Evolutionary conservation across 2,888 invertebrate genomes (phyloP).

Genomic region (Stenchaetothrips biformis): DNA sequence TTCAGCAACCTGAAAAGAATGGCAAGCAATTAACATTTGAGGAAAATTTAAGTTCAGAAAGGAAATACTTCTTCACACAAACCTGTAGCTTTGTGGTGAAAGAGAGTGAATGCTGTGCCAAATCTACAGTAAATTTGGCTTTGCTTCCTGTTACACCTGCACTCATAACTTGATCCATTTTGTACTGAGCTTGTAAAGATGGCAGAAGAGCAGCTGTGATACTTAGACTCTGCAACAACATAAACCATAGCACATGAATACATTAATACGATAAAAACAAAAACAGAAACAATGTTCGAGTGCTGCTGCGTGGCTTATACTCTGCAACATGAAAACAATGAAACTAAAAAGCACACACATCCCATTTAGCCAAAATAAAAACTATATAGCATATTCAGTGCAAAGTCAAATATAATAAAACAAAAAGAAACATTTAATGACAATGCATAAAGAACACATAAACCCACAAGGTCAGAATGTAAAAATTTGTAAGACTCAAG

Average conservation of each 20-base stretch:
- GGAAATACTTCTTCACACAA: conserved; percentile 33
- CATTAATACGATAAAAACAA: conserved; percentile 26
- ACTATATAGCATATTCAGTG: conserved; percentile 23
- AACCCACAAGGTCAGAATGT: too few species aligned
- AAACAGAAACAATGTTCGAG: not conserved
- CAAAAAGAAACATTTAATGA: too few species aligned
- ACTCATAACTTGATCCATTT: conserved; percentile 91
- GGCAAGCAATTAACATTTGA: conserved; percentile 28
- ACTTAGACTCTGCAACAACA: conserved; percentile 66
- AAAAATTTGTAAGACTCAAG: too few species aligned
- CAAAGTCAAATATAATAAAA: not conserved
- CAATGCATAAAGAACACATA: too few species aligned
- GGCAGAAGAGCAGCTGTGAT: conserved; percentile 92
- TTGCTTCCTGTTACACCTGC: conserved; percentile 86
- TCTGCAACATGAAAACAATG: conserved; percentile 18
- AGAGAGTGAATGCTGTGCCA: conserved; percentile 88
- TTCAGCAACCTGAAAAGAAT: conserved; percentile 55
- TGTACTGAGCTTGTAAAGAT: conserved; percentile 95
- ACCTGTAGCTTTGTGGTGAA: conserved; percentile 88
- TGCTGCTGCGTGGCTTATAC: conserved; percentile 10
- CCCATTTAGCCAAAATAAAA: not conserved
- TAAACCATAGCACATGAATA: not conserved
- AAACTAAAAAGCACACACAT: conserved; percentile 3
- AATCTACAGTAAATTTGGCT: conserved; percentile 88
- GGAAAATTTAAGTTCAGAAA: conserved; percentile 1